Evolutionary conservation across 1,140 invertebrate genomes (phyloP).

Genomic region (Drosophila truncata): DNA sequence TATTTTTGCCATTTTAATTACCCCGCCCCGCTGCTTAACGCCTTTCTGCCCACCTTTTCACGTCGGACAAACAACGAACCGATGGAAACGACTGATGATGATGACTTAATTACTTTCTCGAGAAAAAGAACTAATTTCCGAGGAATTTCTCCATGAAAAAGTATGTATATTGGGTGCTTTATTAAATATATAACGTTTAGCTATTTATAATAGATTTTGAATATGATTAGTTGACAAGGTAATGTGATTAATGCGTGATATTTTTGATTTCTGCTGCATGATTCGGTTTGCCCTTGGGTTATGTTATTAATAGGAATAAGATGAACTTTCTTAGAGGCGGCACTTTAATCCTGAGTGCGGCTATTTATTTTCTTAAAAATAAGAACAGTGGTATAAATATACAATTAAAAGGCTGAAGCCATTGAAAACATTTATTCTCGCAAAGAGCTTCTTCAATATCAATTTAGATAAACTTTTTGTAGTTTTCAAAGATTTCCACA

Average conservation of each 20-base stretch:
- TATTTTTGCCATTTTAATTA: conserved; percentile 66
- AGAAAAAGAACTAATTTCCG: conserved; percentile 53
- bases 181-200: conserved; percentile 16
- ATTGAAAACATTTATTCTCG: too few relatives aligned
- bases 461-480: background rate
- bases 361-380: conserved; percentile 5
- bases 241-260: conserved; percentile 7
- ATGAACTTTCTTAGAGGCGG: background rate
- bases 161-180: background rate
- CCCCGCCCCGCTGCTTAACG: conserved; percentile 27
- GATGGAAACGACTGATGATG: conserved; percentile 44
- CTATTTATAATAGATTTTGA: conserved; percentile 16
- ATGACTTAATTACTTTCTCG: conserved; percentile 46
- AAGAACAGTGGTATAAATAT: too few relatives aligned
- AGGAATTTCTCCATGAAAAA: conserved; percentile 12
- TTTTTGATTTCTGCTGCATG: background rate
- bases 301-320: background rate
- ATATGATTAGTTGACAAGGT: conserved; percentile 13
- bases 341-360: background rate
- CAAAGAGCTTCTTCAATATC: too few relatives aligned
- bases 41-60: conserved; percentile 5
- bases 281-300: background rate
- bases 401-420: too few relatives aligned
- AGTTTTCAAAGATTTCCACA: background rate
- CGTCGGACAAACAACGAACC: conserved; percentile 42